Evolutionary conservation across 2,797 vertebrate genomes (phyloP).

Genomic region (Halcyon badia): DNA sequence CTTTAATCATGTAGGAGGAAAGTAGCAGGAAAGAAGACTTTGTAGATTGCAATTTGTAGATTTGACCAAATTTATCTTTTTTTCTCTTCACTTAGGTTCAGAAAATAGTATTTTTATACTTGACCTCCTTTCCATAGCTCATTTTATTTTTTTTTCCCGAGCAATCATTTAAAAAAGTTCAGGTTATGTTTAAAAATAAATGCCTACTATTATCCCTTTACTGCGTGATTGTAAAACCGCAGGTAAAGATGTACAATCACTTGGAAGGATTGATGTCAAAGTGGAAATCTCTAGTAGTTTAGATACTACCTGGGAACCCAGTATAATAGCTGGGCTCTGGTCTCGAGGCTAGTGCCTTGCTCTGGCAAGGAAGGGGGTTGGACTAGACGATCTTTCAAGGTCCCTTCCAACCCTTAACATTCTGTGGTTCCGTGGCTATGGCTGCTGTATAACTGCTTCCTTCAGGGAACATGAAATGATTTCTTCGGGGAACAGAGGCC

Average conservation of each 20-base stretch:
- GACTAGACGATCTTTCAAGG: too few species aligned
- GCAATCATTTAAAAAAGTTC: background rate
- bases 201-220: background rate
- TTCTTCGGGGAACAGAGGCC: background rate
- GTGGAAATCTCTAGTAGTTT: background rate
- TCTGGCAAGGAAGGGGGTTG: too few species aligned
- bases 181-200: background rate
- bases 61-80: background rate
- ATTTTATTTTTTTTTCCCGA: background rate
- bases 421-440: background rate
- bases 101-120: background rate
- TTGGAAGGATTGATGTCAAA: background rate
- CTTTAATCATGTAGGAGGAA: constrained; percentile 15
- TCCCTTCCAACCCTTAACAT: too few species aligned
- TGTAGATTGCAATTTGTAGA: background rate
- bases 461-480: background rate
- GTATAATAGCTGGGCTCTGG: background rate
- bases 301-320: background rate
- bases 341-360: background rate
- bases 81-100: background rate
- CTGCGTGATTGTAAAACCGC: background rate
- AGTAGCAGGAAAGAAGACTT: background rate
- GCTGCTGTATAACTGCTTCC: background rate
- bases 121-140: background rate
- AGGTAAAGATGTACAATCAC: background rate